phyloP scores from a whole-genome alignment of 2,113 vertebrate genomes.

The Parotia lawesii region DNA sequence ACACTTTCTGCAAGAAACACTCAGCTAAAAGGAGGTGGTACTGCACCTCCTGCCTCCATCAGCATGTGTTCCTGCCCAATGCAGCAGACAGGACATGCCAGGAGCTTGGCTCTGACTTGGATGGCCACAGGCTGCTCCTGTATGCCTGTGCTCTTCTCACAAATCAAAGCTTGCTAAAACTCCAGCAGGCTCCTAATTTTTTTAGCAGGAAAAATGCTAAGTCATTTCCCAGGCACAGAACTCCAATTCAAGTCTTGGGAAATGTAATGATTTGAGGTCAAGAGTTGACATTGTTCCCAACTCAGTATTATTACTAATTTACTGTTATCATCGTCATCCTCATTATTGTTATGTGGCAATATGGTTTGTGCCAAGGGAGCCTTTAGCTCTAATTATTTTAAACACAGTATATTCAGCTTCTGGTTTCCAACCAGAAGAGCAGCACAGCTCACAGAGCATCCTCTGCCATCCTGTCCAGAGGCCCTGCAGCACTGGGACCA shows the following conservation, averaged over 20 bases:
- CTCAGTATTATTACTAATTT: background rate
- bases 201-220: background rate
- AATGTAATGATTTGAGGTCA: background rate
- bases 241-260: background rate
- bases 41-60: background rate
- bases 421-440: background rate
- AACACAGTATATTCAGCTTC: background rate
- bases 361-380: background rate
- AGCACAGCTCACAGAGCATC: background rate
- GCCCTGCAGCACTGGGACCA: background rate
- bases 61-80: background rate
- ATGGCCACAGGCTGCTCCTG: background rate
- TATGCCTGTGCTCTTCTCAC: background rate
- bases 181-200: background rate
- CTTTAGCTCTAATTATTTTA: background rate
- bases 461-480: background rate
- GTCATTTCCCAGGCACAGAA: background rate
- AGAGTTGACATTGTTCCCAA: background rate
- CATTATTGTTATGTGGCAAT: background rate
- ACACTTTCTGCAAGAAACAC: background rate
- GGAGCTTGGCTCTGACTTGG: background rate
- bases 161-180: background rate
- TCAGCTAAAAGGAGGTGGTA: background rate
- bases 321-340: background rate
- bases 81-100: accelerated